phyloP scores from a whole-genome alignment of 2,797 vertebrate genomes.

The Linurgus olivaceus region DNA sequence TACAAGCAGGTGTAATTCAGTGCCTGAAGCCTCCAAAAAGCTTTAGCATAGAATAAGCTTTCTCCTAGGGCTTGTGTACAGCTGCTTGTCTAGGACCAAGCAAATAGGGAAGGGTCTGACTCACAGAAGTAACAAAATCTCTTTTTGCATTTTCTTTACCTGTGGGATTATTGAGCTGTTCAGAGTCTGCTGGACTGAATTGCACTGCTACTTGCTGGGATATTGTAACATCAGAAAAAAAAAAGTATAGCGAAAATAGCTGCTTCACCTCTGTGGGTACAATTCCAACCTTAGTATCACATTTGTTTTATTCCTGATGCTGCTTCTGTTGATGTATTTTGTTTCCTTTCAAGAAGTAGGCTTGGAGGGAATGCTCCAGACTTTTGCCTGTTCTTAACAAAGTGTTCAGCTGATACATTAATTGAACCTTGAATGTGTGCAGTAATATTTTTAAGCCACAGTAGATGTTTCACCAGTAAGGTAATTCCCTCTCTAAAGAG shows the following conservation, averaged over 20 bases:
- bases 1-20: neutral
- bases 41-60: neutral
- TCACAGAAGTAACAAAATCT: neutral
- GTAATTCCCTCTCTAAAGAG: neutral
- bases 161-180: neutral
- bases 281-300: neutral
- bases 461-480: neutral
- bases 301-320: neutral
- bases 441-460: neutral
- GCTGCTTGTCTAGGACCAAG: neutral
- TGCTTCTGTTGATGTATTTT: neutral
- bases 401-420: neutral
- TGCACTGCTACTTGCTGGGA: neutral
- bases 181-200: neutral
- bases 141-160: neutral
- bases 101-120: neutral
- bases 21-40: neutral
- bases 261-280: neutral
- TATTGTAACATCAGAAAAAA: neutral
- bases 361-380: neutral
- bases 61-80: slow-evolving; percentile 20
- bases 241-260: neutral
- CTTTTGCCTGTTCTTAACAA: neutral
- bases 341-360: neutral
- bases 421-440: neutral